Percentiles rank a stretch among this genome's conserved stretches.
Evolutionary conservation across 2,797 vertebrate species (phyloP).

Genomic region (Esox lucius): DNA sequence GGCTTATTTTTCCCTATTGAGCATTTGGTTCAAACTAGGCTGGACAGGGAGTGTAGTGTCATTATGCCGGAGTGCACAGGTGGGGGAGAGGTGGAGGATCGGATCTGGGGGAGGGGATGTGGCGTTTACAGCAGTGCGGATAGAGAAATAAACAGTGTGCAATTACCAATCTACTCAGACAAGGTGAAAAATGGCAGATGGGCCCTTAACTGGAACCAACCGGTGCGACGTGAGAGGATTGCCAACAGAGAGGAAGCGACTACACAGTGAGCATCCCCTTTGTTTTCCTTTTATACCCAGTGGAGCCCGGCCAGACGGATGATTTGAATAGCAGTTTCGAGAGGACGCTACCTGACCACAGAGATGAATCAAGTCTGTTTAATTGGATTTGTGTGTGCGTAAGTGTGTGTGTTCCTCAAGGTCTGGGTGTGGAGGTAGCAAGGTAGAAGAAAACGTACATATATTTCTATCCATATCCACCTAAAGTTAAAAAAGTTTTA

Average conservation of each 20-base stretch:
- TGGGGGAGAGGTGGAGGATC: not conserved
- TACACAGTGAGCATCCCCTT: conserved; percentile 17
- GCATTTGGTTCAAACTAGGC: conserved; percentile 9
- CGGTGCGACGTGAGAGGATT: conserved; percentile 46
- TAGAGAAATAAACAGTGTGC: conserved; percentile 42
- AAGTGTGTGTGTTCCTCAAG: not conserved
- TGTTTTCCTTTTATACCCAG: conserved; percentile 25
- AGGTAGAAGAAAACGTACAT: not conserved
- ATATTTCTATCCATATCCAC: not conserved
- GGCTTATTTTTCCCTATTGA: not conserved
- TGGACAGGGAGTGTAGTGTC: conserved; percentile 12
- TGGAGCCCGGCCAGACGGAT: conserved; percentile 21
- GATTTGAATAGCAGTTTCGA: conserved; percentile 23
- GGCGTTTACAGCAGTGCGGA: conserved; percentile 21
- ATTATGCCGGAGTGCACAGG: conserved; percentile 27
- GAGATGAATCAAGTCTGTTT: conserved; percentile 28
- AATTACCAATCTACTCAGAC: conserved; percentile 51
- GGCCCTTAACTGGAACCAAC: conserved; percentile 45
- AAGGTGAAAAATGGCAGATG: conserved; percentile 55
- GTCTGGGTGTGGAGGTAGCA: not conserved
- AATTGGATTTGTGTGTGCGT: conserved; percentile 8
- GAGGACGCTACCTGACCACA: conserved; percentile 2
- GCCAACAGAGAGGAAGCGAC: conserved; percentile 22
- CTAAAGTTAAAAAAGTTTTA: no score
- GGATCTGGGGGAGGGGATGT: conserved; percentile 1